Conservation (phyloP, 92 coral and sea anemone genomes). For the Bergia puertoricense region DNA sequence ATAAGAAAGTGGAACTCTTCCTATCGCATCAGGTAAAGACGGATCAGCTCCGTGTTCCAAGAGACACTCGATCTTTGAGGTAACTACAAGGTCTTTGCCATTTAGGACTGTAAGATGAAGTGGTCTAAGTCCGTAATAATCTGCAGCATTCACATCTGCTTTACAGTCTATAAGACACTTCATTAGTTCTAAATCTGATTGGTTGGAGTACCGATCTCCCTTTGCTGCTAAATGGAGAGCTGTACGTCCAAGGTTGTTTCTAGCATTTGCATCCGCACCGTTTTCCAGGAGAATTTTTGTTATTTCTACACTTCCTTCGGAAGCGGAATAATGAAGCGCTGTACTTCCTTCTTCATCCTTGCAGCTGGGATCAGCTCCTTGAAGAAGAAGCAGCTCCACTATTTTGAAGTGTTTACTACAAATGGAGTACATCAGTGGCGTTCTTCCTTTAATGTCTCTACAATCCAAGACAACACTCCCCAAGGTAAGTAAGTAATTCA, state of each 20-base stretch:
- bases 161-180: not conserved
- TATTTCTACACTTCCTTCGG: slow-evolving; percentile 27
- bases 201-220: not conserved
- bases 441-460: slow-evolving; percentile 40
- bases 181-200: slow-evolving; percentile 15
- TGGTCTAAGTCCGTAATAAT: slow-evolving; percentile 5
- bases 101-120: slow-evolving; percentile 21
- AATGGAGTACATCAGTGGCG: slow-evolving; percentile 43
- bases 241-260: not conserved
- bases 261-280: not conserved
- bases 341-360: slow-evolving; percentile 18
- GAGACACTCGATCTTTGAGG: slow-evolving; percentile 1
- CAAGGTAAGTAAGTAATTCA: slow-evolving; percentile 2
- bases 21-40: slow-evolving; percentile 1
- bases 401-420: not conserved
- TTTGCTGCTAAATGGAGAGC: not conserved
- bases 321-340: slow-evolving; percentile 49
- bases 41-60: slow-evolving; percentile 38
- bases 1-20: slow-evolving; percentile 28
- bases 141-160: not conserved
- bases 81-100: not conserved
- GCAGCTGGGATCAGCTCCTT: not conserved
- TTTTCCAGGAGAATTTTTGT: not conserved
- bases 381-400: not conserved
- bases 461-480: not conserved